phyloP scores from a whole-genome alignment of 2,888 invertebrate genomes.

The Caenorhabditis sp. region DNA sequence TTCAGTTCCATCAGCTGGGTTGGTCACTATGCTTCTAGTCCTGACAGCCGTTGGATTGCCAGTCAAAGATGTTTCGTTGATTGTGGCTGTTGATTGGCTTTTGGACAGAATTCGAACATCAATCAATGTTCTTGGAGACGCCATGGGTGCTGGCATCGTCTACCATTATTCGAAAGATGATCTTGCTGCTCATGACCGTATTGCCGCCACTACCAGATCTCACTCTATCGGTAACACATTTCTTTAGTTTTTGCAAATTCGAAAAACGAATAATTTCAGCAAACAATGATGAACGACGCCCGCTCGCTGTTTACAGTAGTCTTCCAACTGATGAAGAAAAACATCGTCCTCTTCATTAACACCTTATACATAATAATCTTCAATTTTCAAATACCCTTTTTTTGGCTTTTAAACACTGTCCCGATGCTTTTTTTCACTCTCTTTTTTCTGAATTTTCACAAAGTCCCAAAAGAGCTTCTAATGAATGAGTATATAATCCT shows the following conservation, averaged over 20 bases:
- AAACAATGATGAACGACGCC: slow-evolving; percentile 36
- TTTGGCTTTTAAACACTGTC: neutral
- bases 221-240: slow-evolving; percentile 27
- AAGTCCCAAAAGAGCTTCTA: neutral
- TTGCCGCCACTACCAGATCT: slow-evolving; percentile 38
- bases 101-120: slow-evolving; percentile 75
- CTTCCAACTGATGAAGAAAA: slow-evolving; percentile 42
- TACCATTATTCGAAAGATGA: slow-evolving; percentile 73
- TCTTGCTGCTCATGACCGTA: slow-evolving; percentile 46
- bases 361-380: neutral
- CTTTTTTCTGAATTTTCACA: neutral
- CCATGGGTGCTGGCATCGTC: slow-evolving; percentile 76
- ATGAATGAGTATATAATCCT: neutral
- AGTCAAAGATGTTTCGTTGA: slow-evolving; percentile 73
- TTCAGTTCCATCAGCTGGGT: slow-evolving; percentile 78
- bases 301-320: slow-evolving; percentile 38
- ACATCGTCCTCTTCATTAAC: slow-evolving; percentile 2
- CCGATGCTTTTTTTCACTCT: neutral
- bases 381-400: neutral
- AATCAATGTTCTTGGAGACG: slow-evolving; percentile 76
- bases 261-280: no score
- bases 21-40: slow-evolving; percentile 72
- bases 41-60: slow-evolving; percentile 74
- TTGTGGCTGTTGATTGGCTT: slow-evolving; percentile 74
- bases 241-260: neutral